Percentiles rank a stretch among this genome's conserved stretches.
Conservation (phyloP, 2,113 vertebrate species). For the Takifugu flavidus region DNA sequence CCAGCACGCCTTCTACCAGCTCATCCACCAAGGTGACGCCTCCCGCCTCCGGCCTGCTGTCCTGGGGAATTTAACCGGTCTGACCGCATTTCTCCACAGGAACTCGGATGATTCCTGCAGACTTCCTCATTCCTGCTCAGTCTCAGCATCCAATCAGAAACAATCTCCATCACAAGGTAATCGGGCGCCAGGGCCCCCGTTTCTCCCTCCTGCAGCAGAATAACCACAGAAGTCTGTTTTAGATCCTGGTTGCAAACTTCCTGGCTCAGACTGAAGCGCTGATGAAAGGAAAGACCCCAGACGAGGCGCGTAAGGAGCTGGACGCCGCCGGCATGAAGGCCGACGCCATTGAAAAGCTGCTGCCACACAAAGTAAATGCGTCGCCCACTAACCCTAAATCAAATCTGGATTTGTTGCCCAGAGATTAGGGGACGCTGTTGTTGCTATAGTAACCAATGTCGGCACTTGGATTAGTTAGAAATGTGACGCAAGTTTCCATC, state of each 20-base stretch:
- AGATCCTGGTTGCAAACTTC: slow-evolving; percentile 96
- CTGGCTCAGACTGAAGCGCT: slow-evolving; percentile 95
- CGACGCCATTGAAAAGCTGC: slow-evolving; percentile 81
- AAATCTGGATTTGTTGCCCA: background rate
- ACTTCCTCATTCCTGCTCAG: slow-evolving; percentile 94
- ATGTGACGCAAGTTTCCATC: background rate
- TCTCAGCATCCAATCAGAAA: slow-evolving; percentile 90
- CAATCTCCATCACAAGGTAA: slow-evolving; percentile 91
- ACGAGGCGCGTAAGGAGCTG: slow-evolving; percentile 87
- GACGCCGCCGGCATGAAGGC: slow-evolving; percentile 78
- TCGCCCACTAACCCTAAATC: background rate
- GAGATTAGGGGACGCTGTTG: too few relatives aligned
- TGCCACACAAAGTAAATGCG: slow-evolving; percentile 87
- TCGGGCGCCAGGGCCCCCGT: too few relatives aligned
- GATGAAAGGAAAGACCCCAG: slow-evolving; percentile 90
- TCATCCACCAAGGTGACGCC: slow-evolving; percentile 91
- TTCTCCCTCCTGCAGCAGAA: background rate
- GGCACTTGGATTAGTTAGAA: background rate
- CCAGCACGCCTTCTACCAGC: slow-evolving; percentile 97
- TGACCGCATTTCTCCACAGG: slow-evolving; percentile 67
- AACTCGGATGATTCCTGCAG: slow-evolving; percentile 93
- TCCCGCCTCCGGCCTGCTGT: background rate
- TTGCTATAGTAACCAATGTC: too few relatives aligned
- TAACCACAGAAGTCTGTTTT: background rate
- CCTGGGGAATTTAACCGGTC: background rate